A percentile compares a stretch with the other conserved stretches of the same genome.
Conservation (phyloP, 2,888 invertebrate species). For the Spisula subtruncata region DNA sequence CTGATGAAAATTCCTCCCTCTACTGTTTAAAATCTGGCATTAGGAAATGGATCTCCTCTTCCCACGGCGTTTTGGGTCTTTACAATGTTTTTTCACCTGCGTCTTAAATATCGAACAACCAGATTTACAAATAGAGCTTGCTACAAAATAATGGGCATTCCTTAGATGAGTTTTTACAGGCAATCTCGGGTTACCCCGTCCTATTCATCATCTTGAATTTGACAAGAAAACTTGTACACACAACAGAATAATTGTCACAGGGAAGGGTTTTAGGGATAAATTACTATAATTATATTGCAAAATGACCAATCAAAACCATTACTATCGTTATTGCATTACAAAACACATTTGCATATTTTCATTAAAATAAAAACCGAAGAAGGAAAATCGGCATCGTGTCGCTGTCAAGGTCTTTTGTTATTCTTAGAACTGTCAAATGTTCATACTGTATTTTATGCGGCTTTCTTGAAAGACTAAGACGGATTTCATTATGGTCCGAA, state of each 20-base stretch:
- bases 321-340: constrained; percentile 72
- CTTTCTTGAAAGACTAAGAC: constrained; percentile 35
- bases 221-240: constrained; percentile 74
- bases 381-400: constrained; percentile 61
- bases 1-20: constrained; percentile 74
- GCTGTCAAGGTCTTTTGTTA: constrained; percentile 65
- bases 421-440: constrained; percentile 46
- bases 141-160: constrained; percentile 68
- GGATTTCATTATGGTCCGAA: constrained; percentile 40
- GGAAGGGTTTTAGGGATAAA: constrained; percentile 65
- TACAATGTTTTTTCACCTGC: constrained; percentile 70
- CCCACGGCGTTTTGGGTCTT: constrained; percentile 66
- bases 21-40: constrained; percentile 64
- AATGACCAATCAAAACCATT: constrained; percentile 72
- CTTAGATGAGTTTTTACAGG: constrained; percentile 69
- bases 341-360: constrained; percentile 76
- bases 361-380: constrained; percentile 68
- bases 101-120: constrained; percentile 60
- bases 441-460: constrained; percentile 44
- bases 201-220: constrained; percentile 73
- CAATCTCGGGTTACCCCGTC: constrained; percentile 61
- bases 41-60: constrained; percentile 65
- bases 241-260: constrained; percentile 70
- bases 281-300: constrained; percentile 73
- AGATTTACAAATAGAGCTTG: constrained; percentile 67